Evolutionary conservation across 2,113 vertebrate species (phyloP).

Genomic region (Vicugna pacos): DNA sequence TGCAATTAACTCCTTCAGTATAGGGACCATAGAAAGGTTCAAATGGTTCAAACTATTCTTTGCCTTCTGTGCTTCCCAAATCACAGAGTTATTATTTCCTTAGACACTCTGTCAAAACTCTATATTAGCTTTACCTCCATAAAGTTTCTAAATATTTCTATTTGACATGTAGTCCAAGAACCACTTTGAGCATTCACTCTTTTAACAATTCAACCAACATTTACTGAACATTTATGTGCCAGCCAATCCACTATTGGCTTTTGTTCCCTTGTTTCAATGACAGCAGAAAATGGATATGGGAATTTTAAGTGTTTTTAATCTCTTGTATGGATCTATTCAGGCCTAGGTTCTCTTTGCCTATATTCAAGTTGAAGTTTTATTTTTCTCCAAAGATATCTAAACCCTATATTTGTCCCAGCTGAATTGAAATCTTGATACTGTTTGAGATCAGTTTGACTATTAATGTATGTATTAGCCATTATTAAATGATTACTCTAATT

Average conservation of each 20-base stretch:
- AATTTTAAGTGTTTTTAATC: background rate
- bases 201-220: background rate
- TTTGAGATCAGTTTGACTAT: background rate
- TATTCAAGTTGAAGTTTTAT: background rate
- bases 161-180: background rate
- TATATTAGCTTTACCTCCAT: background rate
- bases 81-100: background rate
- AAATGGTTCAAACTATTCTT: background rate
- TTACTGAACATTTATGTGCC: background rate
- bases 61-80: background rate
- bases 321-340: background rate
- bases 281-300: background rate
- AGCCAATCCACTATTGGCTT: background rate
- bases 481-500: background rate
- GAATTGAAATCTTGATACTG: background rate
- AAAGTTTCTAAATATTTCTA: background rate
- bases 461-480: background rate
- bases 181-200: background rate
- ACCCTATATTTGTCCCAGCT: background rate
- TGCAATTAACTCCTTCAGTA: background rate
- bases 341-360: background rate
- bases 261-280: background rate
- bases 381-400: background rate
- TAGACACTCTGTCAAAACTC: background rate
- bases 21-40: background rate